These are phyloP conservation scores for Cerastis rubricosa DNA, from an alignment of 2,888 invertebrate genomes.

Conservation along the genomic window DNA sequence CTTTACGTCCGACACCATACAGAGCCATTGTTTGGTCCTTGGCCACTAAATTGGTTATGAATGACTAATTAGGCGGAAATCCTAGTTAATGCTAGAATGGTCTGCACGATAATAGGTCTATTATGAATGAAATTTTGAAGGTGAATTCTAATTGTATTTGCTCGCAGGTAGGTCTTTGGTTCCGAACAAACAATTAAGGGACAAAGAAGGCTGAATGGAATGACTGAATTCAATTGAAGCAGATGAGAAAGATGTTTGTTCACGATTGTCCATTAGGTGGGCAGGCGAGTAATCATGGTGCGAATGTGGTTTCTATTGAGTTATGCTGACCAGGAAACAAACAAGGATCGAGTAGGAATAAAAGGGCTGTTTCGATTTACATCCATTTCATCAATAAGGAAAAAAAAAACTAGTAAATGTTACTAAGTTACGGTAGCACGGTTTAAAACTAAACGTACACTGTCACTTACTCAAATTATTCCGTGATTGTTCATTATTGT, in stretches of 20 bases:
- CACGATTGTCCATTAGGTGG: conserved; percentile 33
- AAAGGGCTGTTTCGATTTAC: neutral
- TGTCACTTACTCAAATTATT: too few relatives aligned
- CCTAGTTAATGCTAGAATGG: conserved; percentile 40
- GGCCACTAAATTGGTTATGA: conserved; percentile 49
- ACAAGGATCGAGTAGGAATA: conserved; percentile 6
- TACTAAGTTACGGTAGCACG: too few relatives aligned
- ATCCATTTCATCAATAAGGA: neutral
- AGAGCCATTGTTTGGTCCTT: conserved; percentile 50
- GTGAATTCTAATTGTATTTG: conserved; percentile 29
- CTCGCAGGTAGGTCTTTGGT: conserved; percentile 24
- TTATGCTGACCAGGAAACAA: conserved; percentile 42
- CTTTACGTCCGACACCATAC: too few relatives aligned
- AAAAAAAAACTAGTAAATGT: too few relatives aligned
- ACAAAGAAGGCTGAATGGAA: conserved; percentile 32
- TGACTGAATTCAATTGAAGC: conserved; percentile 18
- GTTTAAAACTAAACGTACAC: too few relatives aligned
- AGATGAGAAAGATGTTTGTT: conserved; percentile 53
- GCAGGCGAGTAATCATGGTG: conserved; percentile 35
- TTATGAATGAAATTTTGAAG: conserved; percentile 33
- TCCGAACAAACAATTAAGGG: conserved; percentile 35
- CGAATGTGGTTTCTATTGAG: conserved; percentile 26
- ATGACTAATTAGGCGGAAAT: conserved; percentile 53
- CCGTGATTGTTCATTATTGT: too few relatives aligned
- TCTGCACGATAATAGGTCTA: conserved; percentile 40